Conservation (phyloP, 1,140 invertebrate genomes). For the Marisa cornuarietis region DNA sequence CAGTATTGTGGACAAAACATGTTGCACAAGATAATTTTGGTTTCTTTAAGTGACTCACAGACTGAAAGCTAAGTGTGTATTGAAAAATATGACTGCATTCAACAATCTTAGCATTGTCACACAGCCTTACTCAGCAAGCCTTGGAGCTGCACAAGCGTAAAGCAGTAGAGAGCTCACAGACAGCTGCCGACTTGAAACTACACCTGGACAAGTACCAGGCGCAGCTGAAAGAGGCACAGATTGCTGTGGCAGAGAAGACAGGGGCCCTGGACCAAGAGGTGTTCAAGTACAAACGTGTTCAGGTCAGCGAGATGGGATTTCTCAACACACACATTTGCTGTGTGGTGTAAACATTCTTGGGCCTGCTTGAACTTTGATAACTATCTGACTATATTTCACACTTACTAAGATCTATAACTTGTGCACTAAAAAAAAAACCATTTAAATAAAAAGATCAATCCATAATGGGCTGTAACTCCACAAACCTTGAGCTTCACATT, state of each 20-base stretch:
- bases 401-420: background rate
- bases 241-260: conserved; percentile 95
- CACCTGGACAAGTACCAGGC: conserved; percentile 93
- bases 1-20: too few species aligned
- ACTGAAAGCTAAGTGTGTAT: too few species aligned
- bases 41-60: too few species aligned
- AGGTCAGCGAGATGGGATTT: conserved; percentile 61
- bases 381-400: background rate
- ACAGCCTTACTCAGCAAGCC: conserved; percentile 62
- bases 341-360: too few species aligned
- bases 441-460: too few species aligned
- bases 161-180: conserved; percentile 79
- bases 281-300: conserved; percentile 93
- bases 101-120: background rate
- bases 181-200: conserved; percentile 95
- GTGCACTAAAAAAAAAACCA: background rate
- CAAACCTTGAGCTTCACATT: too few species aligned
- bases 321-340: background rate
- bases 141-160: conserved; percentile 99
- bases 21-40: too few species aligned
- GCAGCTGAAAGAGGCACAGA: conserved; percentile 96
- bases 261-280: conserved; percentile 94
- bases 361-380: too few species aligned
- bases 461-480: too few species aligned
- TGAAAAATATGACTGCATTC: background rate